Base-by-base conservation (phyloP, 2,113 vertebrate species). In the Lampris incognitus region DNA sequence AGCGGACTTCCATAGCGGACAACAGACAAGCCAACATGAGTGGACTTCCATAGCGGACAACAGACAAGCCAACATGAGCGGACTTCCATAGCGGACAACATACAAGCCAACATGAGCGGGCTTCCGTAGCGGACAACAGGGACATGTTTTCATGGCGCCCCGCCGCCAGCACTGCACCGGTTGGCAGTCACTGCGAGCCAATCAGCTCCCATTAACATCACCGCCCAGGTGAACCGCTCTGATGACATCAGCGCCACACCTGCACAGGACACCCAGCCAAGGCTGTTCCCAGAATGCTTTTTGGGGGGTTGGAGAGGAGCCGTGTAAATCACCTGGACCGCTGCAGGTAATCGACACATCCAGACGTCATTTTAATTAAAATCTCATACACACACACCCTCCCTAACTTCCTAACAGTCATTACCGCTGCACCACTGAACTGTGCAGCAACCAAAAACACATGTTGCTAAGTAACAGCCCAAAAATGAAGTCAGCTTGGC, bases 71-170 rank as follows among this genome's bases (percentile, higher is more conserved):
- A 24, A 24, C 24, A 24, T 24, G 24, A 24, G 24, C 24, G 24
- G 24, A 24, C 24, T 24, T 24, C 24, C 24, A 24, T 24, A 24
- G 24, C 24, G 24, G 24, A 24, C 24, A 24, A 24, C 0, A 24
- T 0, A 24, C 24, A 24, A 24, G 24, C 24, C 24, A 24, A 24
- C 24, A 24, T 24, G 24, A 24, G 24, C 24, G 24, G 24, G 0
- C 24, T 24, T 24, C 37, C 64, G 7, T 7, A 56, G 49, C 40
- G 55, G 66, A 73, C 68, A 72, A 64, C 67, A 73, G 49, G 67
- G 76, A 81, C 87, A 90, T 79, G 85, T 78, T 84, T 86, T 90
- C 87, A 89, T 92, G 78, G 71, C 40, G 6, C 64, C 40, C 39
- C 24, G 40, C 41, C 39, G 49, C 66, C 66, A 36, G 40, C 9